A percentile compares a stretch with the other conserved stretches of the same genome.
phyloP scores from a whole-genome alignment of 2,113 vertebrate species.

The Alethe castanea region DNA sequence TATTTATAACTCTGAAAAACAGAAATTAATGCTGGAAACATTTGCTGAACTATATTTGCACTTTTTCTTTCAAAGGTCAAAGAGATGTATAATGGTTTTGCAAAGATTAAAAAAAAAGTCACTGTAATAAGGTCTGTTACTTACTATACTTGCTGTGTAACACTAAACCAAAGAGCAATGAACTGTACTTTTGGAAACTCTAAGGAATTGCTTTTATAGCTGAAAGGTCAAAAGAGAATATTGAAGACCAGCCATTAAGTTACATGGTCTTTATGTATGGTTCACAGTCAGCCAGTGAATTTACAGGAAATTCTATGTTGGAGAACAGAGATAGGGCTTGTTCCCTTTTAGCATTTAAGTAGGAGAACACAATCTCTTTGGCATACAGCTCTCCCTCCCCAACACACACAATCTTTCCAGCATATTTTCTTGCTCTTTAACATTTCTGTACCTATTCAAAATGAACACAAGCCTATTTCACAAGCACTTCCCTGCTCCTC shows the following conservation, averaged over 20 bases:
- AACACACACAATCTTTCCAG: not conserved
- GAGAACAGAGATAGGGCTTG: not conserved
- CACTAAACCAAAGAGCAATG: slow-evolving; percentile 48
- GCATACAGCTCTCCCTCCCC: not conserved
- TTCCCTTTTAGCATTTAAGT: not conserved
- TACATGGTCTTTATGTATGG: slow-evolving; percentile 11
- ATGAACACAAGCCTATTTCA: not conserved
- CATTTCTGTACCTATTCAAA: not conserved
- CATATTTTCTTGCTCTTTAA: not conserved
- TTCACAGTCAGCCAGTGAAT: slow-evolving; percentile 31
- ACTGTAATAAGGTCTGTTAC: slow-evolving; percentile 8
- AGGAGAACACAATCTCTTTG: not conserved
- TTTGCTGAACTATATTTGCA: slow-evolving; percentile 12
- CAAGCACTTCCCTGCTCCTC: not conserved
- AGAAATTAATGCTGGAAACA: slow-evolving; percentile 48
- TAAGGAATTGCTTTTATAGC: slow-evolving; percentile 66
- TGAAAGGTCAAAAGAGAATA: slow-evolving; percentile 54
- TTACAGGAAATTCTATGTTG: not conserved
- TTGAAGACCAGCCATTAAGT: slow-evolving; percentile 59
- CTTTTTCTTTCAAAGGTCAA: slow-evolving; percentile 40
- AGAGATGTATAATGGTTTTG: not conserved
- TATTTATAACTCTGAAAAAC: not conserved
- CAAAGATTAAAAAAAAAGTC: not conserved
- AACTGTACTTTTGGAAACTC: slow-evolving; percentile 60
- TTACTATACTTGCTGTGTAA: slow-evolving; percentile 26